Evolutionary conservation across 2,113 vertebrate genomes (phyloP), one percentile per base, ranked within the genome.

Genomic region (Nettapus auritus): DNA sequence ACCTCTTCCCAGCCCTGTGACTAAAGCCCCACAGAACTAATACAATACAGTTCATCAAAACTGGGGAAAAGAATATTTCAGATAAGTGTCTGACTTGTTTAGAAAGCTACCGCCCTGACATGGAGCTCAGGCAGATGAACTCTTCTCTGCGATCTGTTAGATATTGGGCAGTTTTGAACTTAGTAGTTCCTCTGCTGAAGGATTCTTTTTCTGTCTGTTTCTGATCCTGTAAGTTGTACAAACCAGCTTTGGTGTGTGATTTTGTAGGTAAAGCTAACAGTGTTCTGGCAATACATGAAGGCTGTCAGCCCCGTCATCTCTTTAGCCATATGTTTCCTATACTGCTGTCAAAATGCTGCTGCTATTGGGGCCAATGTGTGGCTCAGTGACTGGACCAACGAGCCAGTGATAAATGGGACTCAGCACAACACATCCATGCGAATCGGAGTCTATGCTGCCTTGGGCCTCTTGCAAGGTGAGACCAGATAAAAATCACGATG

Each of bases 341-440:
- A 99, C 5, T 97, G 89, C 87, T 98, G 98, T 80, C 99, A 99
- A 97, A 99, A 98, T 5, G 98, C 98, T 3, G 98, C 99, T 4
- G 82, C 99, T 67, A 98, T 99, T 0, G 99, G 99, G 28, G 98
- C 98, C 38, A 99, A 98, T 4, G 94, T 99, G 93, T 99, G 99
- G 99, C 99, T 99, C 89, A 99, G 99, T 44, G 96, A 97, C 84
- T 99, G 99, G 99, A 98, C 99, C 87, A 99, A 98, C 0, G 99
- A 99, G 55, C 97, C 97, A 0, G 28, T 34, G 3, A 20, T 26
- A 4, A 98, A 98, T 1, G 89, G 86, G 18, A 98, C 97, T 9
- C 96, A 98, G 63, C 96, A 97, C 7, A 98, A 97, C 34, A 97
- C 98, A 23, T 29, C 96, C 18, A 91, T 92, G 97, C 97, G 99